A percentile compares a stretch with the other conserved stretches of the same genome.
Conservation (phyloP, 1,140 invertebrate species). For the Temnothorax longispinosus region DNA sequence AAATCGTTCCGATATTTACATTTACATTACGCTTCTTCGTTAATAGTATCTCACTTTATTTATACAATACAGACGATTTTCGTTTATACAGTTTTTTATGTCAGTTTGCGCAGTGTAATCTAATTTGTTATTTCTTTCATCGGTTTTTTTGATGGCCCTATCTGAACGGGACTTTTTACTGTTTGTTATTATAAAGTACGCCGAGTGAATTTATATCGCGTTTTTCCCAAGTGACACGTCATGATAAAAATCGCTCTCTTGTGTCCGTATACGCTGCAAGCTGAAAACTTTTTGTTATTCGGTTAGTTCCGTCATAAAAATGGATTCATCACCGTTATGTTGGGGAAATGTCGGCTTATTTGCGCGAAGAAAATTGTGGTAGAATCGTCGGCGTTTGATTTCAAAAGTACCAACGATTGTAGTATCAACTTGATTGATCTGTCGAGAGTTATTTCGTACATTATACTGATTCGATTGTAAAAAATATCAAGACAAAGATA, state of each 20-base stretch:
- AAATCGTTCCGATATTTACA: conserved; percentile 7
- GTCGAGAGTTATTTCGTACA: not conserved
- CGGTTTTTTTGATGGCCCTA: not conserved
- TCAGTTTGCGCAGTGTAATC: not conserved
- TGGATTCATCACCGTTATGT: conserved; percentile 36
- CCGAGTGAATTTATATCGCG: conserved; percentile 33
- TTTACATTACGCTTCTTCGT: not conserved
- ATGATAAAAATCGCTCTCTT: conserved; percentile 39
- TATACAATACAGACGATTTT: not conserved
- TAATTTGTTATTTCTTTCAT: conserved; percentile 34
- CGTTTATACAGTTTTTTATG: not conserved
- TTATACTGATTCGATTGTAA: not conserved
- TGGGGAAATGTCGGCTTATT: conserved; percentile 23
- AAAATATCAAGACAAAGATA: conserved; percentile 62
- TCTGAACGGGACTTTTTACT: conserved; percentile 1
- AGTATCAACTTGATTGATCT: not conserved
- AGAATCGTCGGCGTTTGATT: not conserved
- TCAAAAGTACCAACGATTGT: not conserved
- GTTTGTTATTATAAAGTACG: conserved; percentile 1
- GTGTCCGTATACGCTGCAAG: not conserved
- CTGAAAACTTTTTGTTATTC: conserved; percentile 13
- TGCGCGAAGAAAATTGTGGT: not conserved
- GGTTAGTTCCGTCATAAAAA: conserved; percentile 6
- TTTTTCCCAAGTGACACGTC: conserved; percentile 32
- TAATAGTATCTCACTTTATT: conserved; percentile 8